Percentiles rank a stretch among this genome's conserved stretches.
phyloP scores from a whole-genome alignment of 2,888 invertebrate genomes.

The Scaptodrosophila latifasciaeformis region DNA sequence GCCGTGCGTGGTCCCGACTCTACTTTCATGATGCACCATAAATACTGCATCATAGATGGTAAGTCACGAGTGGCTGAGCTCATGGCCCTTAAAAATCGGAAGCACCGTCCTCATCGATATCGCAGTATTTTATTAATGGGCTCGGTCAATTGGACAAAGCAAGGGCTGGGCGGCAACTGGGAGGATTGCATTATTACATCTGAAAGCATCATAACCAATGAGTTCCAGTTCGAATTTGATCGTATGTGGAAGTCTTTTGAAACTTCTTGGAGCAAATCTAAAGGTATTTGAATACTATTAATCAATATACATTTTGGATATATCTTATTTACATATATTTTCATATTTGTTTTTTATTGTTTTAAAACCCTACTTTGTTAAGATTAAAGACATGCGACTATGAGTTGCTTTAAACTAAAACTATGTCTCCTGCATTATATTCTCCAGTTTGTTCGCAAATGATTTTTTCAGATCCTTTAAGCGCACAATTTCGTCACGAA shows the following conservation, averaged over 20 bases:
- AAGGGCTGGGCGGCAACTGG: conserved; percentile 71
- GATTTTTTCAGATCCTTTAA: too few species aligned
- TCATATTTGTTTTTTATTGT: too few species aligned
- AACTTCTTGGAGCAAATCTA: too few species aligned
- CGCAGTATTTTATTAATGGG: conserved; percentile 53
- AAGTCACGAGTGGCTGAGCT: conserved; percentile 37
- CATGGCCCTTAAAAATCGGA: not conserved
- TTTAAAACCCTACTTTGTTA: too few species aligned
- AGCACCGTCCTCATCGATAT: not conserved
- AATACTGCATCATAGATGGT: conserved; percentile 71
- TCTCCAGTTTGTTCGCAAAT: too few species aligned
- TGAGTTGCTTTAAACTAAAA: too few species aligned
- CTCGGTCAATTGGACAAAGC: conserved; percentile 70
- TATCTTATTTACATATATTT: too few species aligned
- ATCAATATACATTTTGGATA: too few species aligned
- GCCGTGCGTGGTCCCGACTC: conserved; percentile 61
- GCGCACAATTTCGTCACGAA: conserved; percentile 58
- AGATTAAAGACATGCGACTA: too few species aligned
- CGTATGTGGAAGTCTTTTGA: conserved; percentile 69
- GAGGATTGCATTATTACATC: conserved; percentile 69
- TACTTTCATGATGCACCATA: conserved; percentile 71
- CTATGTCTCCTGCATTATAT: too few species aligned
- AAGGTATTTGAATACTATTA: too few species aligned
- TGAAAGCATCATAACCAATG: conserved; percentile 34
- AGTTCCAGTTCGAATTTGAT: conserved; percentile 64